Base-by-base conservation (phyloP, 2,797 vertebrate genomes). In the Pterois miles region DNA sequence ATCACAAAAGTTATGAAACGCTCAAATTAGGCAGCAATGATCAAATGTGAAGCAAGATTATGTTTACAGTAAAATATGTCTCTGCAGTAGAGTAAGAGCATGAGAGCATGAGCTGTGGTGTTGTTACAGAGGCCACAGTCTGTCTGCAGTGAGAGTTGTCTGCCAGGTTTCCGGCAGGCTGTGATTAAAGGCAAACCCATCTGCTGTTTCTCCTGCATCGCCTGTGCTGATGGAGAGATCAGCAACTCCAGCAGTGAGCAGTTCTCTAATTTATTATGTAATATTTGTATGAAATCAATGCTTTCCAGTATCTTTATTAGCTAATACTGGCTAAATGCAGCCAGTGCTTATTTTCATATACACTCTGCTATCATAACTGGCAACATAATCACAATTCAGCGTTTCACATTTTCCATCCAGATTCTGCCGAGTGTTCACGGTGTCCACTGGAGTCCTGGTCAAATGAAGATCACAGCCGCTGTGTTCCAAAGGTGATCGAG, bases 201-300 rank as follows among this genome's bases (percentile, higher is more conserved):
- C 60, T 96, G 95, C 83, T 95, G 94, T 82, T 96, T 95, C 76
- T 92, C 89, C 76, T 96, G 95, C 65, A 52, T 95, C 12, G 53
- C 79, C 36, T 96, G 95, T 74, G 90, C 93, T 57, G 89, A 86
- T 57, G 95, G 95, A 74, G 93, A 95, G 85, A 94, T 95, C 81
- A 95, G 89, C 75, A 92, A 92, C 67, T 50, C 71, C 29, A 94
- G 79, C 58, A 92, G 95, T 96, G 74, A 91, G 92, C 79, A 5
- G 1, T 71, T 25, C 1, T 33, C 0, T 29, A 4, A 2, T 12
- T 48, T 1, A 54, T 27, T 2, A 2, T 50, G 1, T 31, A 11
- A 52, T 48, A 31, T 48, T 18, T 5, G 0, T 38, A 38, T 1
- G 5, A 38, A 38, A 38, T 38, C 8, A 29, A 48, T 68, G 36